Base-by-base conservation (phyloP, 1,140 invertebrate genomes). In the Sinonovacula constricta region DNA sequence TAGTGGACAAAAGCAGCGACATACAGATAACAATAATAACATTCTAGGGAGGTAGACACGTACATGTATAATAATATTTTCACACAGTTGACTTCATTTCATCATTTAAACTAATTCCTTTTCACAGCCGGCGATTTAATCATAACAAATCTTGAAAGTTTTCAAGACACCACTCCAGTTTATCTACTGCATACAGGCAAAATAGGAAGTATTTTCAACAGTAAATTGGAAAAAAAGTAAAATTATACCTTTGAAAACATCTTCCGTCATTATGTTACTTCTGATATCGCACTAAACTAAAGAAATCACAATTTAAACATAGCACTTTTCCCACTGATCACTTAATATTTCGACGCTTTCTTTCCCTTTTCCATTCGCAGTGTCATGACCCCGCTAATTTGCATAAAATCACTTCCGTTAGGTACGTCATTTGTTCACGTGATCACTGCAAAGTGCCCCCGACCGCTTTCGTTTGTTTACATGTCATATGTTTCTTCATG, bases 191-290 rank as follows among this genome's bases (percentile, higher is more conserved):
- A 83, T 34, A 80, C 67, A 51, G 4, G 24, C 45, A 51, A 62
- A 74, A 12, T 60, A 76, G n/a, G 10, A 0, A 51, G 59, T 39
- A 28, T 59, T 45, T 45, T 14, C 5, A 14, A 18, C 14, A 14
- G 53, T 68, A 72, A 51, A 28, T 36, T 0, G 0, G 7, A 62
- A 74, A 79, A 51, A 71, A 67, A 51, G 33, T 49, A 74, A 80
- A 57, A 57, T 74, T 31, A 67, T n/a, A 84, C 83, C 83, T 84
- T 84, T 84, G 49, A 84, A 84, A 60, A 82, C 74, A 56, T 80
- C 79, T 51, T 84, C 83, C 71, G 83, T 81, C 83, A 84, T 84
- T 26, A 77, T 76, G 63, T 59, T 14, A 39, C 51, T 62, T 30
- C 39, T 63, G 65, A 65, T 39, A 56, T 75, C 34, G 51, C 24